phyloP scores from a whole-genome alignment of 2,888 invertebrate species.

The Athalia circularis region DNA sequence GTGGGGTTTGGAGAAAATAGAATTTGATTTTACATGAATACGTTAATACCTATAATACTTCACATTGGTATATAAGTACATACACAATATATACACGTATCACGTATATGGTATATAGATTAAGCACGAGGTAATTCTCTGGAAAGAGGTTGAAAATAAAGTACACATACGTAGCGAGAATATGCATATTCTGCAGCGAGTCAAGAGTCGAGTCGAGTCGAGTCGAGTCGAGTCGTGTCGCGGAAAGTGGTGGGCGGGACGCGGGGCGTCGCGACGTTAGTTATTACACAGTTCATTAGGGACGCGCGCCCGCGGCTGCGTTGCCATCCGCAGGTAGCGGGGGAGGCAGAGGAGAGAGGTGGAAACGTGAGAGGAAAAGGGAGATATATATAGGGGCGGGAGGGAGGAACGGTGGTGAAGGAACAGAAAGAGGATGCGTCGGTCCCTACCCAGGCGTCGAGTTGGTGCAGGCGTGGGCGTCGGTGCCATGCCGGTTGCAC shows the following conservation, averaged over 20 bases:
- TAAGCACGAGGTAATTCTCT: constrained; percentile 13
- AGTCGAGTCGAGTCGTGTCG: constrained; percentile 23
- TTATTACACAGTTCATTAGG: constrained; percentile 71
- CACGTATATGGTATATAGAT: neutral
- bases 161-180: no score
- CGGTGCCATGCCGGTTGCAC: constrained; percentile 33
- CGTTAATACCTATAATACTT: no score
- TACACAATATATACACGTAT: no score
- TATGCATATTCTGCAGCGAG: no score
- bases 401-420: constrained; percentile 42
- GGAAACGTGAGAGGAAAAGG: constrained; percentile 34
- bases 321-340: constrained; percentile 41
- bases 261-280: constrained; percentile 65
- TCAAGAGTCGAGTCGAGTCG: no score
- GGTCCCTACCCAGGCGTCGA: constrained; percentile 27
- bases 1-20: no score
- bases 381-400: neutral
- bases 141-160: constrained; percentile 21
- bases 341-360: constrained; percentile 5
- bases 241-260: constrained; percentile 41
- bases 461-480: constrained; percentile 1
- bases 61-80: no score
- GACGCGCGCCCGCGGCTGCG: constrained; percentile 47
- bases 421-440: constrained; percentile 44
- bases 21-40: no score